phyloP scores from a whole-genome alignment of 1,140 invertebrate genomes.

The Penaeus indicus region DNA sequence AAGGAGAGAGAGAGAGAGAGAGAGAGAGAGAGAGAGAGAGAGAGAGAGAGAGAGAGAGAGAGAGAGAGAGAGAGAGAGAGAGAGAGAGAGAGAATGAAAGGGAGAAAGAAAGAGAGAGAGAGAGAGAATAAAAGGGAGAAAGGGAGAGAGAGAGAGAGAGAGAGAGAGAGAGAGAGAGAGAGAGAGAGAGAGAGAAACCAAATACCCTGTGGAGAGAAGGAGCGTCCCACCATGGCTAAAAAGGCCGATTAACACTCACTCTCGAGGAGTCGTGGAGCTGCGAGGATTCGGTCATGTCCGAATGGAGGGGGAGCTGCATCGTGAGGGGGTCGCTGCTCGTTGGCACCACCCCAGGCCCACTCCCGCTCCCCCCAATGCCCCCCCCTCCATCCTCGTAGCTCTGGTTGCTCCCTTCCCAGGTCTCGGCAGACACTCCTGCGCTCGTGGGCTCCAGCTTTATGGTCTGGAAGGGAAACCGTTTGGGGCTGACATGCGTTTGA shows the following conservation, averaged over 20 bases:
- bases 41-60: not conserved
- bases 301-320: conserved; percentile 57
- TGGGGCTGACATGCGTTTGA: too few relatives aligned
- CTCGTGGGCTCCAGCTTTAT: conserved; percentile 63
- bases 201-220: not conserved
- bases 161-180: conserved; percentile 16
- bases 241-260: conserved; percentile 53
- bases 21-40: not conserved
- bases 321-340: conserved; percentile 42
- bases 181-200: not conserved
- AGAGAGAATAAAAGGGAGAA: not conserved
- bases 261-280: conserved; percentile 59
- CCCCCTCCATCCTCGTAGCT: conserved; percentile 66
- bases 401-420: conserved; percentile 65
- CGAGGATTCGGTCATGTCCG: conserved; percentile 54
- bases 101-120: not conserved
- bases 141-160: conserved; percentile 16
- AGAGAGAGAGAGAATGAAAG: not conserved
- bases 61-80: not conserved
- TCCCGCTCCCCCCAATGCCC: conserved; percentile 31
- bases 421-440: conserved; percentile 51
- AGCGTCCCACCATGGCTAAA: not conserved
- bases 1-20: not conserved
- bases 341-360: conserved; percentile 37
- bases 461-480: too few relatives aligned